Base-by-base conservation (phyloP, 2,888 invertebrate species). In the Torymus auratus region DNA sequence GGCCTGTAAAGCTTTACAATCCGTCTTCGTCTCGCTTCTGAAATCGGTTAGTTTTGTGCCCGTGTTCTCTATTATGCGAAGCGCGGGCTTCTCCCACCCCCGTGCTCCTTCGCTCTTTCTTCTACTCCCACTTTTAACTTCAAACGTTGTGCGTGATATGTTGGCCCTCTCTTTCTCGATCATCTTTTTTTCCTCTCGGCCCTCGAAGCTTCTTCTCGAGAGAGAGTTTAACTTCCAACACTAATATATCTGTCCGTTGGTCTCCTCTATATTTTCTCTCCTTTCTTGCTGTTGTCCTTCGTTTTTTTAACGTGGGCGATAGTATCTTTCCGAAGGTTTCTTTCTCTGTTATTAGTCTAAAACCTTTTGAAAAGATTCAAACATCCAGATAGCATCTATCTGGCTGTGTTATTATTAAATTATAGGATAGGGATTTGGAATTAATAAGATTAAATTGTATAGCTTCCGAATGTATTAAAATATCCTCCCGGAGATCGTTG, bases 71-170 rank as follows among this genome's bases (percentile, higher is more conserved):
- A 60, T 53, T 71, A 53, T 65, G 61, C 7, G 10, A 62, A 0
- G n/a, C 14, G 14, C 13, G 65, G 15, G 58, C 69, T 28, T 64
- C n/a, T 55, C n/a, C n/a, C 52, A 13, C 64, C 23, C 14, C 64
- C 17, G 53, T 60, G 14, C 64, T 17, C 23, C n/a, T n/a, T n/a
- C n/a, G n/a, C n/a, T 65, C 64, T 76, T 60, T 61, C 28, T 52
- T 78, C 28, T 70, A 68, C 75, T 61, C 75, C 71, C 55, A 75
- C 67, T 76, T 50, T 70, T 60, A 53, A 23, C 56, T 80, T 70
- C 53, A 70, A 70, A 75, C 69, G 13, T 60, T 67, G 17, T 41
- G 17, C 7, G 41, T 41, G 41, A 41, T 41, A 70, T 64, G 20
- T 64, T 68, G 61, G 11, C 50, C 55, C 20, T 28, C n/a, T n/a